A percentile compares a stretch with the other conserved stretches of the same genome.
These are phyloP conservation scores for Sparus aurata DNA, from an alignment of 2,797 vertebrate species.

Conservation along the genomic window DNA sequence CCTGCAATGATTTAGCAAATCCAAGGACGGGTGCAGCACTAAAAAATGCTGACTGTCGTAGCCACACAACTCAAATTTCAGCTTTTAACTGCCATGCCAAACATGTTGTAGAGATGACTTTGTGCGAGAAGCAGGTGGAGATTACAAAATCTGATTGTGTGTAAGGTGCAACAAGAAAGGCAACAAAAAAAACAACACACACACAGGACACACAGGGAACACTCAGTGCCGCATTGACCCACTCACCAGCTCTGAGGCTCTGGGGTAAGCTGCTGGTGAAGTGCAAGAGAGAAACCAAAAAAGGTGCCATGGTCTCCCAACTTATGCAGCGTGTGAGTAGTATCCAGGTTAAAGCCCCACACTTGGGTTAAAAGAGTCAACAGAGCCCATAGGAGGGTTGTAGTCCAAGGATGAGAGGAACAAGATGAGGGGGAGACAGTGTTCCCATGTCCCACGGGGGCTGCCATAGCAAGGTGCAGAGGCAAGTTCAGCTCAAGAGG, in stretches of 20 bases:
- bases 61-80: background rate
- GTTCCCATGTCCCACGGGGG: slow-evolving; percentile 58
- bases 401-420: slow-evolving; percentile 57
- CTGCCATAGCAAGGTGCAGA: slow-evolving; percentile 75
- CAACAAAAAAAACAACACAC: background rate
- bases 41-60: slow-evolving; percentile 36
- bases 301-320: slow-evolving; percentile 90
- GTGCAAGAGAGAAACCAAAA: slow-evolving; percentile 94
- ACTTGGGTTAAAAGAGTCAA: slow-evolving; percentile 58
- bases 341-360: slow-evolving; percentile 92
- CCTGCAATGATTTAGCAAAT: slow-evolving; percentile 64
- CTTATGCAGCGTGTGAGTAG: slow-evolving; percentile 89
- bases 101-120: background rate
- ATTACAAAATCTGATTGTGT: background rate
- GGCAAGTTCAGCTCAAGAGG: slow-evolving; percentile 66
- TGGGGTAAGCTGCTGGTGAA: slow-evolving; percentile 92
- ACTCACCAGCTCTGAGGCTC: slow-evolving; percentile 93
- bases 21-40: slow-evolving; percentile 25
- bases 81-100: background rate
- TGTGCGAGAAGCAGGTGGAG: slow-evolving; percentile 23
- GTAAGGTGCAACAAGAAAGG: slow-evolving; percentile 8
- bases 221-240: slow-evolving; percentile 42
- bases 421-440: slow-evolving; percentile 49
- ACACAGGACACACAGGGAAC: slow-evolving; percentile 42
- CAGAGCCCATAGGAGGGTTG: slow-evolving; percentile 72